Base-by-base conservation (phyloP, 1,140 invertebrate genomes). In the Macrosteles quadrilineatus region DNA sequence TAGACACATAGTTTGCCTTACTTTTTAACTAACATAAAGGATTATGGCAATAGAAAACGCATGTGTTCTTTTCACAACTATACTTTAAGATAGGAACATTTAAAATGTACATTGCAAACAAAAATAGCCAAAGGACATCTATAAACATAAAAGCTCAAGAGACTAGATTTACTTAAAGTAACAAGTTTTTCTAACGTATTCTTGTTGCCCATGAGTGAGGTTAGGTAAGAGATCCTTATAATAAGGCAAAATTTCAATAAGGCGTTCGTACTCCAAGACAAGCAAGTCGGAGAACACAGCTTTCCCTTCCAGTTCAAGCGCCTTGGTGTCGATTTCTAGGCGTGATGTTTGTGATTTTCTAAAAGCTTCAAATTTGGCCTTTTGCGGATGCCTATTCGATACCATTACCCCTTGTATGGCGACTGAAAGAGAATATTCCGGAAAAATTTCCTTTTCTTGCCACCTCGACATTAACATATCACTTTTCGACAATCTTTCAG, bases 401-500 rank as follows among this genome's bases (percentile, higher is more conserved):
- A 89, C 77, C 91, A 92, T 92, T 19, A 89, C 75, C 23, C 89
- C 88, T 53, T 88, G 81, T 19, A 90, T 81, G 47, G 86, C 85
- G 47, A 86, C 78, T 73, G 85, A 86, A 1, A 90, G 75, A 2
- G 83, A 83, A 75, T 82, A 83, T 40, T 83, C 78, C 66, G 83
- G 75, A 67, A 80, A 80, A 43, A 86, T 76, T 64, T 83, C 80
- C 71, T 84, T 83, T 75, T 87, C 53, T 14, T 47, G 73, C 85
- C 89, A 91, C 75, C 90, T 88, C 1, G 84, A 83, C 47, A 90
- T 81, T 74, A 91, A 81, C 62, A 80, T 80, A 75, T 90, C 87
- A 0, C 86, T 83, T 31, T 86, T 76, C 73, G 88, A 89, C 25
- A 92, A 77, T 63, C 85, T 81, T 70, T 88, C 79, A 0, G 85